Base-by-base conservation (phyloP, 1,140 invertebrate genomes). In the Pogonognathellus flavescens region DNA sequence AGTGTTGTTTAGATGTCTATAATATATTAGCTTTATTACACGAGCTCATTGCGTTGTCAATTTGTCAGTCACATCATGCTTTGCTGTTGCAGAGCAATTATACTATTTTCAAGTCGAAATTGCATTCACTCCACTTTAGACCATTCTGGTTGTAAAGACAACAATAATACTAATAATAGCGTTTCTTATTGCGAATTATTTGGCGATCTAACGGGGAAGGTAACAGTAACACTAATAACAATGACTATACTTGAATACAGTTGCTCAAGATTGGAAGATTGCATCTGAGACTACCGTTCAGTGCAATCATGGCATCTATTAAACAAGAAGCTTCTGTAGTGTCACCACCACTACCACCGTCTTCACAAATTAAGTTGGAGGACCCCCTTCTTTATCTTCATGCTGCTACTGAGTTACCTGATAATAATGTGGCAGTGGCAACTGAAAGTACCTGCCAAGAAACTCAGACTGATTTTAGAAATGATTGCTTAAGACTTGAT, bases 381-480 rank as follows among this genome's bases (percentile, higher is more conserved):
- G 11, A 31, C 11, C 22, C 62, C 22, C 22, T 41, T 14, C 66
- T 13, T 14, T 14, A 14, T 14, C n/a, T 57, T 10, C 53, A 57
- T 14, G 53, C 53, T 57, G 53, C 53, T 57, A n/a, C 53, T 57
- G 53, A 13, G 3, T n/a, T 57, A 57, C n/a, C 22, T 60, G 59
- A 22, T 20, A 25, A 11, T 66, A 6, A 9, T 66, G 22, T 11
- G 14, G 62, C 1, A 14, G 14, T 25, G 25, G 3, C 31, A 0
- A 16, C 31, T 49, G 3, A 3, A 16, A 31, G 1, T 50, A 76
- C 70, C 41, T 50, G 70, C 70, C 70, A 76, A 72, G 66, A 14
- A 50, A 76, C 70, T 49, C 70, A 76, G 70, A 76, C 70, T 76
- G 70, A 76, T 76, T 76, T 76, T 50, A 76, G 70, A 10, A 76